phyloP scores from a whole-genome alignment of 1,140 invertebrate species.

The Rhynchophorus ferrugineus region DNA sequence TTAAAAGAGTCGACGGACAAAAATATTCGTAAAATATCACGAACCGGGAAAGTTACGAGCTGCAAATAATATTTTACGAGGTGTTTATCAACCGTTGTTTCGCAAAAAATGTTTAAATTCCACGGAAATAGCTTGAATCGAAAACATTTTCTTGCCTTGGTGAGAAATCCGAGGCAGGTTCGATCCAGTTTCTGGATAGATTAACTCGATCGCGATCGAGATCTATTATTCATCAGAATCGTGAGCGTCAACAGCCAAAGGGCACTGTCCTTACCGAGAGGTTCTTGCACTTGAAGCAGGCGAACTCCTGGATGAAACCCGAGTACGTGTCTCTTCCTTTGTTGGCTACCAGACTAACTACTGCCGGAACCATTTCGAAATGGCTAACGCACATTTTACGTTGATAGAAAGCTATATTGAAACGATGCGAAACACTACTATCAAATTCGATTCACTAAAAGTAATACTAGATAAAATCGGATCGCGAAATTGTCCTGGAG shows the following conservation, averaged over 20 bases:
- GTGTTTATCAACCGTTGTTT: no score
- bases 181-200: neutral
- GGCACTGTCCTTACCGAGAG: constrained; percentile 34
- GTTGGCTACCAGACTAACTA: constrained; percentile 37
- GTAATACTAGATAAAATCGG: neutral
- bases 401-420: neutral
- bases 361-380: constrained; percentile 37
- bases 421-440: constrained; percentile 6
- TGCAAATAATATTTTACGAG: no score
- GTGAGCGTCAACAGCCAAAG: neutral
- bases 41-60: no score
- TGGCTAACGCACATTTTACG: constrained; percentile 37
- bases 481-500: constrained; percentile 5
- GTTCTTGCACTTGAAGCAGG: constrained; percentile 35
- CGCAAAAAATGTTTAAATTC: no score
- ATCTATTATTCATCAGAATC: neutral
- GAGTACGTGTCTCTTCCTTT: constrained; percentile 39
- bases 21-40: no score
- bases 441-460: neutral
- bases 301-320: constrained; percentile 38
- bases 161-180: neutral
- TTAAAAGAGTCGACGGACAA: no score
- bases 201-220: neutral
- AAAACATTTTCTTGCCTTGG: neutral
- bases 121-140: no score